These are phyloP conservation scores for Corythornis cristatus DNA, from an alignment of 2,113 vertebrate genomes.

Conservation along the genomic window DNA sequence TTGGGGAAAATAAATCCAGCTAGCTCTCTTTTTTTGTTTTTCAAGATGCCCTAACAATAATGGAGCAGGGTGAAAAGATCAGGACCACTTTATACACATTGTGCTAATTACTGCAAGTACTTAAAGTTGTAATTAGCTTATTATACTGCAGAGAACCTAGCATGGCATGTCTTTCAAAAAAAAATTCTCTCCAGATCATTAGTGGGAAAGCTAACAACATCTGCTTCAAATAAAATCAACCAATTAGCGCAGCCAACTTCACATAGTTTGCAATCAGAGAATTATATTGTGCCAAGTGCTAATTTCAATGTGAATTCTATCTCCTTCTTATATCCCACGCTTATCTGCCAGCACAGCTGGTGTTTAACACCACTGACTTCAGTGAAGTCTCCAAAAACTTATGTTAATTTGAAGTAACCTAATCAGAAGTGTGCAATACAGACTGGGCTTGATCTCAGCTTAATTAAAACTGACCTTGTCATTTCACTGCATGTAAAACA, in stretches of 20 bases:
- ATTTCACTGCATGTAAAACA: slow-evolving; percentile 77
- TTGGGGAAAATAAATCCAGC: slow-evolving; percentile 73
- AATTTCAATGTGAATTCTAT: slow-evolving; percentile 89
- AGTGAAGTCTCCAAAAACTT: slow-evolving; percentile 84
- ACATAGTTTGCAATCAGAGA: slow-evolving; percentile 89
- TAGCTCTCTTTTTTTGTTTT: slow-evolving; percentile 76
- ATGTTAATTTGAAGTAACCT: slow-evolving; percentile 87
- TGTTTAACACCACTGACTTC: slow-evolving; percentile 87
- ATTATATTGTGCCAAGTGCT: slow-evolving; percentile 90
- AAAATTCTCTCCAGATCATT: slow-evolving; percentile 88
- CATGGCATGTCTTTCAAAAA: slow-evolving; percentile 88
- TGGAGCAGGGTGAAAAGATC: slow-evolving; percentile 86
- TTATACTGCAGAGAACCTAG: slow-evolving; percentile 89
- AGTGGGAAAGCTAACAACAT: slow-evolving; percentile 89
- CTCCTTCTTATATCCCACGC: slow-evolving; percentile 85
- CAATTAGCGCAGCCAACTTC: slow-evolving; percentile 86
- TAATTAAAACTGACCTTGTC: slow-evolving; percentile 88
- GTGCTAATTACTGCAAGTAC: slow-evolving; percentile 89
- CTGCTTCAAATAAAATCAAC: slow-evolving; percentile 91
- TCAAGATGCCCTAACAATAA: slow-evolving; percentile 83
- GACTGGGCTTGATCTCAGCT: slow-evolving; percentile 81
- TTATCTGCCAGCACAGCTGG: slow-evolving; percentile 89
- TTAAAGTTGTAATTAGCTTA: slow-evolving; percentile 91
- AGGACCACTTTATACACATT: slow-evolving; percentile 86
- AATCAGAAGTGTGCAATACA: slow-evolving; percentile 83